A percentile compares a stretch with the other conserved stretches of the same genome.
These are phyloP conservation scores for Sitta europaea DNA, from an alignment of 2,113 vertebrate genomes.

Conservation along the genomic window DNA sequence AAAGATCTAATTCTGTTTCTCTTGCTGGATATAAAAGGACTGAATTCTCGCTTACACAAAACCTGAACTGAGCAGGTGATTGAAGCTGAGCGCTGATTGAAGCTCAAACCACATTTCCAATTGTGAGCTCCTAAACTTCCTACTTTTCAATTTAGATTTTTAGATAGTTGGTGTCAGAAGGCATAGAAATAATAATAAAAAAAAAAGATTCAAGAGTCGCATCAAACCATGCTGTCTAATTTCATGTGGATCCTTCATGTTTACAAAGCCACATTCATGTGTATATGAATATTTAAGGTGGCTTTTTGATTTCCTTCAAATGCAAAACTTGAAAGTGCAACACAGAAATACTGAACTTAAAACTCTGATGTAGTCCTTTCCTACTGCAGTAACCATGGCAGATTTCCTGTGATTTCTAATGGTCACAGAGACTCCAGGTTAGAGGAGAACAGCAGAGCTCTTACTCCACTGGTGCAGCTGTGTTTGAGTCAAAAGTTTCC, in stretches of 20 bases:
- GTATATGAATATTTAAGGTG: not conserved
- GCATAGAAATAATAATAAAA: not conserved
- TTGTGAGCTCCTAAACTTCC: not conserved
- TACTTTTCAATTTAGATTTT: conserved; percentile 7
- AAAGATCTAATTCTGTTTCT: not conserved
- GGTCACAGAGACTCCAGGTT: not conserved
- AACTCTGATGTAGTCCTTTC: not conserved
- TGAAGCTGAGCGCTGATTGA: not conserved
- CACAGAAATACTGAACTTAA: not conserved
- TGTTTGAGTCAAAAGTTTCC: not conserved
- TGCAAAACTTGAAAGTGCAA: not conserved
- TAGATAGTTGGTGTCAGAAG: not conserved
- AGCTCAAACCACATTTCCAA: not conserved
- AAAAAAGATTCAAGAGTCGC: not conserved
- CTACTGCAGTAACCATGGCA: not conserved
- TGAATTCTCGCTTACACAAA: not conserved
- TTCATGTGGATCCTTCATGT: not conserved
- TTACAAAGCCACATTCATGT: not conserved
- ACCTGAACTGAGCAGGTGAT: not conserved
- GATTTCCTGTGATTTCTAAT: not conserved
- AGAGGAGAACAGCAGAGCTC: not conserved
- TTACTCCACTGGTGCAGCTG: not conserved
- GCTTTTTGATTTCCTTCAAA: not conserved
- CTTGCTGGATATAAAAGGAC: not conserved
- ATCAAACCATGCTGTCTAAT: not conserved